phyloP scores from a whole-genome alignment of 2,113 vertebrate species.

The Mixornis gularis region DNA sequence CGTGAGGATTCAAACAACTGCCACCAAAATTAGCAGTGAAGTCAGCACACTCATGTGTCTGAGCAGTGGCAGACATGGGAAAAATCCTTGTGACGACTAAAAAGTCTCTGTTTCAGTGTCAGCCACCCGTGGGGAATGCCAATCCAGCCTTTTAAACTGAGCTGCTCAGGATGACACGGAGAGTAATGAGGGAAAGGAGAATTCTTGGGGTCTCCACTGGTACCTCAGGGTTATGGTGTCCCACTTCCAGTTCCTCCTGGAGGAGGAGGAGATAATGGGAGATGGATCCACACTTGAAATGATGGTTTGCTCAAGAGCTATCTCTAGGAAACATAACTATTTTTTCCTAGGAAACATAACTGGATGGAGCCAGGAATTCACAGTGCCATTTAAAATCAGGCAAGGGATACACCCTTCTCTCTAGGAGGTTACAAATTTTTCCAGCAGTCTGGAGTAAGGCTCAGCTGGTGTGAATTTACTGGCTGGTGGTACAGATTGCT shows the following conservation, averaged over 20 bases:
- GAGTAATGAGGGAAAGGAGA: background rate
- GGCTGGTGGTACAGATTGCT: fast-evolving
- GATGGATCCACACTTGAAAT: background rate
- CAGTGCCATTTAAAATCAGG: background rate
- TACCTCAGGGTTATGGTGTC: fast-evolving
- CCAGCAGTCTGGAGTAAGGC: background rate
- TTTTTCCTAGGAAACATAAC: background rate
- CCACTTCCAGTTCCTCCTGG: background rate
- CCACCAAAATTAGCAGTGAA: background rate
- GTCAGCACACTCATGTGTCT: background rate
- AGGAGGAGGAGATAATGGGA: background rate
- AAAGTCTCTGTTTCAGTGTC: background rate
- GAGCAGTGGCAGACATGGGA: background rate
- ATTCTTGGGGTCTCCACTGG: background rate
- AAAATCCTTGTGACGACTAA: background rate
- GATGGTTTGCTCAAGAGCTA: background rate
- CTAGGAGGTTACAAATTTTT: background rate
- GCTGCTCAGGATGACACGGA: background rate
- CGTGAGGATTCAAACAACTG: background rate
- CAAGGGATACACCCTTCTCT: fast-evolving
- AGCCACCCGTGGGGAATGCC: background rate
- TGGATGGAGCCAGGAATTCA: background rate
- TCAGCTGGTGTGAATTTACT: background rate
- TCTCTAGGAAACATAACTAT: background rate
- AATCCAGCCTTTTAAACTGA: background rate